Conservation (phyloP, 2,888 invertebrate genomes). For the Lasioglossum malachurum region DNA sequence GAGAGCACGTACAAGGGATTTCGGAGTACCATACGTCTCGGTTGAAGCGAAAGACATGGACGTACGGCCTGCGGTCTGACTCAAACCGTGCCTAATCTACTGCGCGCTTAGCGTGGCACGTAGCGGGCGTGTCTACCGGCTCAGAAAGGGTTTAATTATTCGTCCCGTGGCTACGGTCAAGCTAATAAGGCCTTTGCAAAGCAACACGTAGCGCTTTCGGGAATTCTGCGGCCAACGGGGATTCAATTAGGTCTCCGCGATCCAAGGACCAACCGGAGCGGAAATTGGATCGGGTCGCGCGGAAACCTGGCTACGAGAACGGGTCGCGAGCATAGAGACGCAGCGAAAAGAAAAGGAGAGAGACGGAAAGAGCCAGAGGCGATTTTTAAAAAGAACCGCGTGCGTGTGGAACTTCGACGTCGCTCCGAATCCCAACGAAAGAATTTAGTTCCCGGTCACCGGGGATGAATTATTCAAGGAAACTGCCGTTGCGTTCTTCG, state of each 20-base stretch:
- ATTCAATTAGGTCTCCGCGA: slow-evolving; percentile 9
- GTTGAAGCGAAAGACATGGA: neutral
- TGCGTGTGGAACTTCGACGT: neutral
- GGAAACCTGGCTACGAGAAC: neutral
- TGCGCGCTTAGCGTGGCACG: neutral
- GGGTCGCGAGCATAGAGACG: neutral
- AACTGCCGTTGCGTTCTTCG: neutral
- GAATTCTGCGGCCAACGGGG: neutral
- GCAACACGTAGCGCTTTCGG: slow-evolving; percentile 19
- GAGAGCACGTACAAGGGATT: neutral
- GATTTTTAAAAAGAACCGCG: neutral
- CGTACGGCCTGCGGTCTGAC: neutral
- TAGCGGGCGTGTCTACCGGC: neutral
- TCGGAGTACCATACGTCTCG: neutral
- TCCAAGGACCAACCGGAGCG: slow-evolving; percentile 2
- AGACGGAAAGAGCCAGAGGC: neutral
- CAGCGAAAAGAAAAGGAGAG: neutral
- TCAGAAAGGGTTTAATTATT: slow-evolving; percentile 11
- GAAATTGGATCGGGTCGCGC: slow-evolving; percentile 21
- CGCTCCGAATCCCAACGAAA: neutral
- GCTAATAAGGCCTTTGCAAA: neutral
- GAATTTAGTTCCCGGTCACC: neutral
- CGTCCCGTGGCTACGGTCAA: neutral
- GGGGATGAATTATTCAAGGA: slow-evolving; percentile 30
- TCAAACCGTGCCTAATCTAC: slow-evolving; percentile 6